Conservation (phyloP, 2,888 invertebrate genomes). For the Chaetogeoica ovagalla region DNA sequence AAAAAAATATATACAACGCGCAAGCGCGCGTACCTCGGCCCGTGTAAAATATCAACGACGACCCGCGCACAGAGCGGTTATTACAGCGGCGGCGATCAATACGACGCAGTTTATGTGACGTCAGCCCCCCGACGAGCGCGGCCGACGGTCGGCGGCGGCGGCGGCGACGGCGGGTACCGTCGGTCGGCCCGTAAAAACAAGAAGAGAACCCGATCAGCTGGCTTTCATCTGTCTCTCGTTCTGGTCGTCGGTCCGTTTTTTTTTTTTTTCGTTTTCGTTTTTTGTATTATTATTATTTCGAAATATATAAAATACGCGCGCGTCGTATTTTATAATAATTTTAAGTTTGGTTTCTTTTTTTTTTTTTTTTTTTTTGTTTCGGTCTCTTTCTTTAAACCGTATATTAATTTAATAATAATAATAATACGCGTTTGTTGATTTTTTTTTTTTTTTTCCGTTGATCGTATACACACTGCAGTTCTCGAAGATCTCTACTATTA, state of each 20-base stretch:
- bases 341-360: background rate
- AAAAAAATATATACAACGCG: no score
- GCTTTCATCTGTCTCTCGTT: conserved; percentile 51
- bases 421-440: no score
- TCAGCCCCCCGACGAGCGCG: conserved; percentile 32
- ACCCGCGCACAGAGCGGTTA: conserved; percentile 5
- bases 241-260: conserved; percentile 50
- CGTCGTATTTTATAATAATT: background rate
- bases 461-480: conserved; percentile 1
- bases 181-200: conserved; percentile 43
- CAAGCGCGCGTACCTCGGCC: background rate
- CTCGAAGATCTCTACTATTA: conserved; percentile 41
- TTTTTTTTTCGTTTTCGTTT: conserved; percentile 44
- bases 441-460: no score
- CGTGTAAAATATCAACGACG: no score
- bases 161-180: conserved; percentile 14
- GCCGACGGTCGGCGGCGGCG: conserved; percentile 20
- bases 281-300: conserved; percentile 47
- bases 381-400: no score
- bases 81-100: conserved; percentile 45
- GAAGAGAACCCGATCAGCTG: conserved; percentile 49
- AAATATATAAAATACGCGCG: conserved; percentile 1
- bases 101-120: conserved; percentile 53
- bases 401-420: no score
- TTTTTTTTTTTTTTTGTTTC: no score